Percentiles rank a stretch among this genome's conserved stretches.
These are phyloP conservation scores for Chrysodeixis includens DNA, from an alignment of 2,888 invertebrate species.

Conservation along the genomic window DNA sequence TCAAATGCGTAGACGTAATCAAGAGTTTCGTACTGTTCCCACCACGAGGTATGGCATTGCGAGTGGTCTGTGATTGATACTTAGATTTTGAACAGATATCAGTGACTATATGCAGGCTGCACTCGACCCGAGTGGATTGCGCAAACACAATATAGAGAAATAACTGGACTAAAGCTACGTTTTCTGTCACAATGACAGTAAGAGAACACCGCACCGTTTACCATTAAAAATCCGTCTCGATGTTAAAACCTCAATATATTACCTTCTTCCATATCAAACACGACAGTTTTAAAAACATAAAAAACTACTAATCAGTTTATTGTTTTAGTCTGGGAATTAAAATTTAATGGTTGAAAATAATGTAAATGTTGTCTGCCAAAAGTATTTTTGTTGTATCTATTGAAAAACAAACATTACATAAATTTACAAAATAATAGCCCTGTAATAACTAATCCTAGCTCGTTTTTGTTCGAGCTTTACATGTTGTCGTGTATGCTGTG, in stretches of 20 bases:
- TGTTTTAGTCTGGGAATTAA: neutral
- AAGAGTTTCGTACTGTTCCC: constrained; percentile 46
- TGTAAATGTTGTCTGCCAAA: neutral
- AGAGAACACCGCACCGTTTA: constrained; percentile 57
- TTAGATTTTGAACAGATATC: constrained; percentile 39
- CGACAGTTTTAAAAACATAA: constrained; percentile 30
- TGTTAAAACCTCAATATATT: constrained; percentile 37
- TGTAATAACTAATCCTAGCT: constrained; percentile 14
- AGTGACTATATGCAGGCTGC: constrained; percentile 51
- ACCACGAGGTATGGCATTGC: constrained; percentile 29
- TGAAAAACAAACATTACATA: neutral
- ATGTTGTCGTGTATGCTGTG: constrained; percentile 66
- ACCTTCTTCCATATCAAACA: constrained; percentile 43
- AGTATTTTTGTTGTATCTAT: neutral
- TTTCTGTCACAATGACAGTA: constrained; percentile 65
- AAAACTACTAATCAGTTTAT: neutral
- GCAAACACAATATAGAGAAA: constrained; percentile 35
- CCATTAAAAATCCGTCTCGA: constrained; percentile 45
- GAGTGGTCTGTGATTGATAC: constrained; percentile 30
- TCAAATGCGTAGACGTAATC: constrained; percentile 58
- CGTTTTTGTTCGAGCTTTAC: constrained; percentile 20
- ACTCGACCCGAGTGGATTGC: constrained; percentile 41
- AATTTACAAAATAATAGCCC: constrained; percentile 19
- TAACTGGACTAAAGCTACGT: constrained; percentile 48
- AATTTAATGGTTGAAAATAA: neutral